Conservation (phyloP, 2,797 vertebrate species). For the Sciurus carolinensis region DNA sequence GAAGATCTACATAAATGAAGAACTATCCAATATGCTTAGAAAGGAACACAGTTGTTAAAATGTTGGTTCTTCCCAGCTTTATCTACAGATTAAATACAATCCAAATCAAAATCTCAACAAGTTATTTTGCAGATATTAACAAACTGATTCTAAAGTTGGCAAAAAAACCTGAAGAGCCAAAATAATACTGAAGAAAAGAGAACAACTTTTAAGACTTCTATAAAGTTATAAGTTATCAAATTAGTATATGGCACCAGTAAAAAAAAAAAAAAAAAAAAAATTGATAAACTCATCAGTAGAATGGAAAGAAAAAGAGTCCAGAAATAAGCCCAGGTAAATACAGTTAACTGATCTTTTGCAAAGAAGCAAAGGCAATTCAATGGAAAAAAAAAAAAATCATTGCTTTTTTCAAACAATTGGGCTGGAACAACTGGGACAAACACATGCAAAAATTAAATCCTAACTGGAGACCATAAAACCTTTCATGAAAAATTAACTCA, state of each 20-base stretch:
- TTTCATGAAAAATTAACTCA: constrained; percentile 39
- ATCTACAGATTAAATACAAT: neutral
- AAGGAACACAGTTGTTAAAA: neutral
- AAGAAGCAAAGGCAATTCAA: constrained; percentile 21
- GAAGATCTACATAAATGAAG: neutral
- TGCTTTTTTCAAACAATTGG: constrained; percentile 11
- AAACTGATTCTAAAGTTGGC: neutral
- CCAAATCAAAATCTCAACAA: neutral
- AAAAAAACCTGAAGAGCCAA: neutral
- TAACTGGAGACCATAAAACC: neutral
- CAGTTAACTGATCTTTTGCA: constrained; percentile 29
- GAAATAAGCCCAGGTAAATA: constrained; percentile 6
- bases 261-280: neutral
- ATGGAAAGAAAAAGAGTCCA: neutral
- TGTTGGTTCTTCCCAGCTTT: neutral
- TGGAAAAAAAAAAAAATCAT: neutral
- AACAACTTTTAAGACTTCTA: neutral
- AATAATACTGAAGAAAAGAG: neutral
- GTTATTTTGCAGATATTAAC: neutral
- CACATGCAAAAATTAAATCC: neutral
- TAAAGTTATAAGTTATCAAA: neutral
- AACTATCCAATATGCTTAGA: neutral
- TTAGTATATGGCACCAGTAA: neutral
- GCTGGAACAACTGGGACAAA: neutral
- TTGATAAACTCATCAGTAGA: neutral